Evolutionary conservation across 2,888 invertebrate genomes (phyloP), one percentile per base, ranked within the genome.

Genomic region (Protonemura montana): DNA sequence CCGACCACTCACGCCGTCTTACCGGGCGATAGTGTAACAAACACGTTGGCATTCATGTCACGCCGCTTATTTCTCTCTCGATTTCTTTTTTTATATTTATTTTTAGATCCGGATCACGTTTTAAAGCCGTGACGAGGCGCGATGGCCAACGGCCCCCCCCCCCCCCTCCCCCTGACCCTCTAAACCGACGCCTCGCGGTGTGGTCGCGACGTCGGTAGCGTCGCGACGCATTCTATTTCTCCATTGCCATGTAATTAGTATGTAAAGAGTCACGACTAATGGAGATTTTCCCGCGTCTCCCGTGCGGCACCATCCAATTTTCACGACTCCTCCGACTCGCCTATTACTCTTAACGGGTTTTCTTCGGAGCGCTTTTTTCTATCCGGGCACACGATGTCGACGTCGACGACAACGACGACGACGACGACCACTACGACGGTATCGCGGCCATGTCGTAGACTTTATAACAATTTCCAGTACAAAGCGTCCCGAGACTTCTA

Each of bases 21-120:
- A 10, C 16, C 13, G 59, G 59, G 13, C 59, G 59, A 59, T 21
- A 59, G 1, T 6, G 35, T 59, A 21, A 21, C 59, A 59, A 59
- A 21, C 59, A 13, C 78, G 2, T 87, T 41, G 86, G 76, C 86
- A 87, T 86, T 87, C 87, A 42, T 35, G 16, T 21, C 85, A 82
- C 87, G 82, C 35, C 16, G 85, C 82, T 87, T 87, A 87, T 87
- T 86, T 87, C 86, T 87, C 85, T 87, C 84, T 84, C 86, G 82
- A 85, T 87, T 85, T 87, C 85, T 85, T 77, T 85, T 85, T 87
- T 86, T 81, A 76, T 81, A 59, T 59, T 86, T 85, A 82, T 85
- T 85, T 87, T 86, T 76, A 76, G 82, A 87, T 81, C 83, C 87
- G 59, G 85, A 87, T 86, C 87, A 86, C 87, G 86, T 87, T 87